Base-by-base conservation (phyloP, 2,113 vertebrate species). In the Lepus timidus region DNA sequence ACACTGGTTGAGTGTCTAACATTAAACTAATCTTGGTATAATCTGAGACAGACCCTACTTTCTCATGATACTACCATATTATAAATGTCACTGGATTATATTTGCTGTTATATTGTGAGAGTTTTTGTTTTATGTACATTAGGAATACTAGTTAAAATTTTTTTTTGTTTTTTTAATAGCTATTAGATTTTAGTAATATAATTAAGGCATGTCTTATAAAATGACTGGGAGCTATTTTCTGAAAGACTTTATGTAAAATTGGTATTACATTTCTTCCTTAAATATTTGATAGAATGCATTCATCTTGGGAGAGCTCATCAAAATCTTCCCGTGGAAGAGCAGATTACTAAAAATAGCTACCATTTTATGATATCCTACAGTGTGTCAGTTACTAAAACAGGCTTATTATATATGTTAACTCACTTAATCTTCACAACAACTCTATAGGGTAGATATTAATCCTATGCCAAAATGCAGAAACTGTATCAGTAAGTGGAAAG, bases 91-190 rank as follows among this genome's bases (percentile, higher is more conserved):
- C 55, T 84, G 16, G 22, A 33, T 92, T 88, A 55, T 31, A 58
- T 92, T 88, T 92, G 23, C 33, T 86, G 31, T 68, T 78, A 52
- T 27, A 62, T 92, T 95, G 17, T 49, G 75, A 62, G 33, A 22
- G 64, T 64, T 87, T 85, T 89, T 84, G 58, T 74, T 49, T 67
- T 51, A 52, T 75, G 23, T 82, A 62, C 12, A 36, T 58, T 70
- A 82, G 10, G 49, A 73, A 65, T 61, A 67, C 58, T 58, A 65
- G 8, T 78, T 67, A 13, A 20, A 86, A 25, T 84, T 64, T 78
- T 91, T 91, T 88, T 49, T 84, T 79, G 25, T 76, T 73, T 22
- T 92, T 83, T 88, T 68, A 82, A 36, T 61, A 9, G 39, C 16
- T 82, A 2, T 80, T 29, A 52, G 20, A 4, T 92, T 67, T 79